phyloP scores from a whole-genome alignment of 2,888 invertebrate species.

The Saturnia japonica region DNA sequence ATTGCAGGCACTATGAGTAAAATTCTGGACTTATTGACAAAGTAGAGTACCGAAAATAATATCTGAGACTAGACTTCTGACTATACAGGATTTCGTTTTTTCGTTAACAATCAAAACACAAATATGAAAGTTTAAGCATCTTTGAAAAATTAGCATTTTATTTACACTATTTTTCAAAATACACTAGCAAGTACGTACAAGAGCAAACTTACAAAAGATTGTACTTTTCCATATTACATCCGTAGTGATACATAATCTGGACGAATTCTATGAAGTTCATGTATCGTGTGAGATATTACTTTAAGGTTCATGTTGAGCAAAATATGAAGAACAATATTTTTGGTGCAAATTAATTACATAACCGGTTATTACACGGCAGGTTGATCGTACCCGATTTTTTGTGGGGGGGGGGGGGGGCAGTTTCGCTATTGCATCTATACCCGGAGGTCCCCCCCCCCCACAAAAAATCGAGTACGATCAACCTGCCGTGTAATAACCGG shows the following conservation, averaged over 20 bases:
- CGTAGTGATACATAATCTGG: background rate
- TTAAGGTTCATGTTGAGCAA: background rate
- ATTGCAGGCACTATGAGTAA: conserved; percentile 51
- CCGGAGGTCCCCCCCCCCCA: too few relatives aligned
- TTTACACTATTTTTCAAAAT: conserved; percentile 34
- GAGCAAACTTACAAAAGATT: conserved; percentile 20
- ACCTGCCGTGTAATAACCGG: too few relatives aligned
- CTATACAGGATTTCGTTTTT: conserved; percentile 68
- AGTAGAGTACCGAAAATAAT: conserved; percentile 60
- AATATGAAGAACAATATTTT: background rate
- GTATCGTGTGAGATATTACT: background rate
- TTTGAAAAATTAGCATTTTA: conserved; percentile 40
- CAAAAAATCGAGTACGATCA: too few relatives aligned
- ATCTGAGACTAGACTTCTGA: conserved; percentile 78
- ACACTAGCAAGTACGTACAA: conserved; percentile 34
- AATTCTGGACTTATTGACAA: conserved; percentile 57
- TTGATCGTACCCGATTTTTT: too few relatives aligned
- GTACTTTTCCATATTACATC: background rate
- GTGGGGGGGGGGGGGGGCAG: too few relatives aligned
- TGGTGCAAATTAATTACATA: background rate
- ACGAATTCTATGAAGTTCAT: background rate
- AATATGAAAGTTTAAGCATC: conserved; percentile 28
- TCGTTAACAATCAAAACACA: conserved; percentile 36
- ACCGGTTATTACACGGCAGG: too few relatives aligned
- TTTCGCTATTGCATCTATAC: too few relatives aligned